A percentile compares a stretch with the other conserved stretches of the same genome.
Evolutionary conservation across 1,140 invertebrate species (phyloP).

Genomic region (Polyergus mexicanus): DNA sequence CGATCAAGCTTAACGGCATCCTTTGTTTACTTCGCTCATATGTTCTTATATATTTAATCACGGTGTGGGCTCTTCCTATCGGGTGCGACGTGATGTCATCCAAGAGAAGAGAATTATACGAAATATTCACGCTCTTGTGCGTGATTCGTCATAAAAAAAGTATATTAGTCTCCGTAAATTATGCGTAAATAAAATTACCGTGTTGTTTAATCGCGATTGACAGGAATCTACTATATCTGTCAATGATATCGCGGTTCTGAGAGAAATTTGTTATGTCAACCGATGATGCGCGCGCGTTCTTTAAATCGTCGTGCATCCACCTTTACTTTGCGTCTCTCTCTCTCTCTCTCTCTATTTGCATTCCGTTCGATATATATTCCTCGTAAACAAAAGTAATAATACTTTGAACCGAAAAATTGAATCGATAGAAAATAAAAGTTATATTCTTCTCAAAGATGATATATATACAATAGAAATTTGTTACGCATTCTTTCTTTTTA

Average conservation of each 20-base stretch:
- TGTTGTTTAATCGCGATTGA: neutral
- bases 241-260: neutral
- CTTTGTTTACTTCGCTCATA: neutral
- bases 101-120: conserved; percentile 1
- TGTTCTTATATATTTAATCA: neutral
- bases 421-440: neutral
- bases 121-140: neutral
- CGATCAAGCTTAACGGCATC: neutral
- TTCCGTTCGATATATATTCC: too few relatives aligned
- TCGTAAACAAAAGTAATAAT: neutral
- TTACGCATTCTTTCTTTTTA: too few relatives aligned
- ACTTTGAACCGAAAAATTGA: neutral
- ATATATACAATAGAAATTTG: too few relatives aligned
- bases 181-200: neutral
- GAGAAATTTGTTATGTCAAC: too few relatives aligned
- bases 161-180: too few relatives aligned
- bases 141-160: neutral
- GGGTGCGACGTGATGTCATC: neutral
- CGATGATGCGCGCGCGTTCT: too few relatives aligned
- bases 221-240: conserved; percentile 20
- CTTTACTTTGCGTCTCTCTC: neutral
- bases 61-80: neutral
- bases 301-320: too few relatives aligned
- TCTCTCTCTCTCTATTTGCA: too few relatives aligned
- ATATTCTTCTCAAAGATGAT: too few relatives aligned